Evolutionary conservation across 2,888 invertebrate species (phyloP), one percentile per base, ranked within the genome.

Genomic region (Spialia ferax): DNA sequence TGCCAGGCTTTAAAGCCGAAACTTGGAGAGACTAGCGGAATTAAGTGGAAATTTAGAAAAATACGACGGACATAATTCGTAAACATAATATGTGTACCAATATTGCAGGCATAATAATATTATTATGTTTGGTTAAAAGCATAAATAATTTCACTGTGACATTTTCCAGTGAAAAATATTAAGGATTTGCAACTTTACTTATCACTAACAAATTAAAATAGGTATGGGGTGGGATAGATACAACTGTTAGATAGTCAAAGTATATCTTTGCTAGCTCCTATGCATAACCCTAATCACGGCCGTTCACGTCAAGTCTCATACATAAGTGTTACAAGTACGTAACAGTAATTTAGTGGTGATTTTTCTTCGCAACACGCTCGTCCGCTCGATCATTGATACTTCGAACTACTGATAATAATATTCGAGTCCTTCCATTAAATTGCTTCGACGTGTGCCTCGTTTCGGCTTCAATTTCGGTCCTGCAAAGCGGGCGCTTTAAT

Each of bases 381-480:
- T 76, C 79, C 79, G 80, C 78, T 77, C 76, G 61, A 45, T 72
- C 77, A 80, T 73, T 78, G 66, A 66, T 66, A 66, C 66, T 60
- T 45, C 54, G 66, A 32, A 32, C 60, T 45, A 70, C 76, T 79
- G 80, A 82, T 83, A 83, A 84, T 84, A 82, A 83, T 84, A 86
- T 85, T 85, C 81, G 83, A 83, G 80, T 81, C 81, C 80, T 77
- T 79, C 81, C 80, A 75, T 80, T 77, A 86, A 87, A 88, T 87
- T 86, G 85, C 84, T 76, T 76, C 79, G 78, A 87, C 86, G 85
- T 84, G 86, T 82, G 78, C 78, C 79, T 79, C 82, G 81, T 83
- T 81, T 80, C 77, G 76, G 78, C 74, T 73, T 79, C 82, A 83
- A 83, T 82, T 82, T 79, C 79, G 76, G 77, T 76, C 79, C 81